phyloP scores from a whole-genome alignment of 2,797 vertebrate genomes.

The Ptychadena robeensis region DNA sequence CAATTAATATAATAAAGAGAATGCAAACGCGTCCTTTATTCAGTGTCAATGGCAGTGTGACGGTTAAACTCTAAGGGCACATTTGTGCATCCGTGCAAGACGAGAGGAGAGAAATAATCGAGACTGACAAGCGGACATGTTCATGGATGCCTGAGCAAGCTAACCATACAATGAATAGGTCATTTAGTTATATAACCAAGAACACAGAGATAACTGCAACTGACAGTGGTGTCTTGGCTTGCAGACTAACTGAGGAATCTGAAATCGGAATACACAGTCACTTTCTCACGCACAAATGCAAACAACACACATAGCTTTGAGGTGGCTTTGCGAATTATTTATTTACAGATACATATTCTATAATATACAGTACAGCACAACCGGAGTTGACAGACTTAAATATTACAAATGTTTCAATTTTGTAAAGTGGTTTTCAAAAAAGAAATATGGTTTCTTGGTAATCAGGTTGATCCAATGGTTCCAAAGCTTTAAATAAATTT shows the following conservation, averaged over 20 bases:
- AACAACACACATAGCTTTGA: neutral
- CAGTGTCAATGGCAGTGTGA: neutral
- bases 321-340: neutral
- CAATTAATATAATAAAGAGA: too few species aligned
- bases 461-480: too few species aligned
- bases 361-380: neutral
- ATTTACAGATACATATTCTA: neutral
- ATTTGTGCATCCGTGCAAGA: slow-evolving; percentile 48
- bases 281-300: neutral
- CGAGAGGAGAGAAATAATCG: slow-evolving; percentile 33
- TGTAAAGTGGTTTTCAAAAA: neutral
- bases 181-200: slow-evolving; percentile 39
- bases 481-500: too few species aligned
- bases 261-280: neutral
- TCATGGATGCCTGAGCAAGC: slow-evolving; percentile 33
- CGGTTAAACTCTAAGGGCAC: slow-evolving; percentile 33
- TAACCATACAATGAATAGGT: slow-evolving; percentile 19
- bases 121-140: slow-evolving; percentile 33
- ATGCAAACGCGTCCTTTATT: too few species aligned
- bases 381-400: neutral
- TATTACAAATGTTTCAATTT: neutral
- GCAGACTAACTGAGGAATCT: neutral
- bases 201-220: slow-evolving; percentile 5
- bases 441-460: too few species aligned
- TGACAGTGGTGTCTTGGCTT: neutral